Percentiles rank a stretch among this genome's conserved stretches.
phyloP scores from a whole-genome alignment of 2,888 invertebrate species.

The Macrophya alboannulata region DNA sequence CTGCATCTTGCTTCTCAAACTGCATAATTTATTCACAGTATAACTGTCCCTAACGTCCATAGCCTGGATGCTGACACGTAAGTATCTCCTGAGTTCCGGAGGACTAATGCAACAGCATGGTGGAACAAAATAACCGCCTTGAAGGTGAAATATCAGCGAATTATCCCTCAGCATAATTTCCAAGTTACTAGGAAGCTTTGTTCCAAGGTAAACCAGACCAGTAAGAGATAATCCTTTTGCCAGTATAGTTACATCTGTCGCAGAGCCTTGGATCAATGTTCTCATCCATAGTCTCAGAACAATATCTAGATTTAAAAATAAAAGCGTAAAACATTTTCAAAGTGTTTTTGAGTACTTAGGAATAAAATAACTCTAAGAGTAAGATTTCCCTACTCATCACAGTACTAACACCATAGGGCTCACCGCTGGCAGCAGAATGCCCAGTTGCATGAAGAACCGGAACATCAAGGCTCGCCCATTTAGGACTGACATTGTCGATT shows the following conservation, averaged over 20 bases:
- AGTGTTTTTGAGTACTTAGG: not conserved
- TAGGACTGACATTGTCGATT: constrained; percentile 87
- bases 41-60: constrained; percentile 88
- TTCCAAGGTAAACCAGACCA: constrained; percentile 90
- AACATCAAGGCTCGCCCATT: constrained; percentile 91
- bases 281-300: constrained; percentile 77
- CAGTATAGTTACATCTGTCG: constrained; percentile 85
- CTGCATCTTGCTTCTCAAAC: constrained; percentile 81
- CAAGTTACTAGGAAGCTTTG: constrained; percentile 85
- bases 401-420: constrained; percentile 61
- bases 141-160: constrained; percentile 92
- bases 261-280: constrained; percentile 69
- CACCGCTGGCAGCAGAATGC: constrained; percentile 77
- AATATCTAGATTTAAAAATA: constrained; percentile 69
- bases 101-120: constrained; percentile 78
- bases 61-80: constrained; percentile 69
- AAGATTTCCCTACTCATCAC: not conserved
- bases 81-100: constrained; percentile 76
- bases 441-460: constrained; percentile 82
- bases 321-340: not conserved
- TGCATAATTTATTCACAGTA: constrained; percentile 86
- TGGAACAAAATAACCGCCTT: constrained; percentile 92
- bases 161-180: constrained; percentile 86
- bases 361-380: not conserved
- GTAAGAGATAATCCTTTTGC: constrained; percentile 94